Percentiles rank a stretch among this genome's conserved stretches.
These are phyloP conservation scores for Oryzias celebensis DNA, from an alignment of 2,113 vertebrate species.

Conservation along the genomic window DNA sequence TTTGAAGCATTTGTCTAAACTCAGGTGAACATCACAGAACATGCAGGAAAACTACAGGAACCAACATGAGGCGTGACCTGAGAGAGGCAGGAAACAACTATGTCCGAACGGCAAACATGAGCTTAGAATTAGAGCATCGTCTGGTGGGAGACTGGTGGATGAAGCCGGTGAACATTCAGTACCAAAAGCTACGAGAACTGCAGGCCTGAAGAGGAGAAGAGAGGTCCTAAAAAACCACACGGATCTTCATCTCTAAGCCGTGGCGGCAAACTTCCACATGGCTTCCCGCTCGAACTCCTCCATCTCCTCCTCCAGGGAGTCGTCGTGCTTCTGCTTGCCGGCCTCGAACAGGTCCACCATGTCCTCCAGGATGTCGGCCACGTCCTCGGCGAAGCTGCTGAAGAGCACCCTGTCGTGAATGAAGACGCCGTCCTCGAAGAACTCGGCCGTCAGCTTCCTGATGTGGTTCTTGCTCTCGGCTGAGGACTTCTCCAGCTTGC, in stretches of 20 bases:
- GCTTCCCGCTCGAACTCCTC: conserved; percentile 88
- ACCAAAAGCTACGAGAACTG: conserved; percentile 59
- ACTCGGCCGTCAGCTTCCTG: conserved; percentile 56
- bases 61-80: conserved; percentile 50
- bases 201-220: conserved; percentile 52
- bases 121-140: conserved; percentile 63
- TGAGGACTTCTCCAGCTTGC: conserved; percentile 57
- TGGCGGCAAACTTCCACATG: conserved; percentile 73
- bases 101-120: conserved; percentile 58
- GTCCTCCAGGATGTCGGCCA: conserved; percentile 83
- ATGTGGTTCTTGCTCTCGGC: conserved; percentile 69
- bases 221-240: conserved; percentile 14
- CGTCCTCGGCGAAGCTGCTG: conserved; percentile 79
- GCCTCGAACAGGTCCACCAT: conserved; percentile 85
- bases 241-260: conserved; percentile 21
- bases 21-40: conserved; percentile 40
- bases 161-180: conserved; percentile 46
- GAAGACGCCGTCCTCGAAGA: conserved; percentile 81
- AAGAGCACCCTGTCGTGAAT: conserved; percentile 84
- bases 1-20: not conserved
- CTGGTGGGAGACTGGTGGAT: conserved; percentile 40
- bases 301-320: conserved; percentile 79
- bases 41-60: conserved; percentile 49
- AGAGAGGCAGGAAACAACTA: conserved; percentile 65
- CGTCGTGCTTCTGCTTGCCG: conserved; percentile 44